Conservation (phyloP, 2,797 vertebrate species). For the Urophycis tenuis region DNA sequence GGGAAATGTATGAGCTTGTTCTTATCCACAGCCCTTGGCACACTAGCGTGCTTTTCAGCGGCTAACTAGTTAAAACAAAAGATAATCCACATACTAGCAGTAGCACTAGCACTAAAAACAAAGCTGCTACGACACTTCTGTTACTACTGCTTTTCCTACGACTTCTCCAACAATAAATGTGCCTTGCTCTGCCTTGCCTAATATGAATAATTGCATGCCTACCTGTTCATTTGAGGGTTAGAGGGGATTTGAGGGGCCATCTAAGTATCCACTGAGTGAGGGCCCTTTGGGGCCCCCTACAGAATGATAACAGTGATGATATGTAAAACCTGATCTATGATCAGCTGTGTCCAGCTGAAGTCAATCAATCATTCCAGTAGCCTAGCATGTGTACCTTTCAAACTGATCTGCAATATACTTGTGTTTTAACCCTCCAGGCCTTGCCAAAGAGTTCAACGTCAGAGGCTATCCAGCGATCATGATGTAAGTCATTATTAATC, state of each 20-base stretch:
- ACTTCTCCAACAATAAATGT: too few species aligned
- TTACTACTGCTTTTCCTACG: too few species aligned
- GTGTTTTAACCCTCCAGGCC: slow-evolving; percentile 62
- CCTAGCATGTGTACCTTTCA: not conserved
- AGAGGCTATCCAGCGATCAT: slow-evolving; percentile 87
- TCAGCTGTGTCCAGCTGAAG: not conserved
- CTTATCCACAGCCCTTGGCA: not conserved
- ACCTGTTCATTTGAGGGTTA: not conserved
- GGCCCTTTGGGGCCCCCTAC: not conserved
- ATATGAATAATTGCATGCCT: not conserved
- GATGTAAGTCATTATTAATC: slow-evolving; percentile 76
- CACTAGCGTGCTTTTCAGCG: too few species aligned
- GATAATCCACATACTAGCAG: too few species aligned
- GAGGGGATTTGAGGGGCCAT: too few species aligned
- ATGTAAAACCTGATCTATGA: not conserved
- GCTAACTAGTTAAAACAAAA: too few species aligned
- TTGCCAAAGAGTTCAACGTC: slow-evolving; percentile 85
- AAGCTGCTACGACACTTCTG: too few species aligned
- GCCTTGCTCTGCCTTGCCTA: too few species aligned
- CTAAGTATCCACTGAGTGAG: not conserved
- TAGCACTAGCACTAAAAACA: too few species aligned
- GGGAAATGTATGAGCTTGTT: not conserved
- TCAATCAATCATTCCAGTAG: not conserved
- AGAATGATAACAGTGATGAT: not conserved
- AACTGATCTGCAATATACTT: not conserved